Conservation (phyloP, 2,888 invertebrate genomes). For the Zonitis immaculata region DNA sequence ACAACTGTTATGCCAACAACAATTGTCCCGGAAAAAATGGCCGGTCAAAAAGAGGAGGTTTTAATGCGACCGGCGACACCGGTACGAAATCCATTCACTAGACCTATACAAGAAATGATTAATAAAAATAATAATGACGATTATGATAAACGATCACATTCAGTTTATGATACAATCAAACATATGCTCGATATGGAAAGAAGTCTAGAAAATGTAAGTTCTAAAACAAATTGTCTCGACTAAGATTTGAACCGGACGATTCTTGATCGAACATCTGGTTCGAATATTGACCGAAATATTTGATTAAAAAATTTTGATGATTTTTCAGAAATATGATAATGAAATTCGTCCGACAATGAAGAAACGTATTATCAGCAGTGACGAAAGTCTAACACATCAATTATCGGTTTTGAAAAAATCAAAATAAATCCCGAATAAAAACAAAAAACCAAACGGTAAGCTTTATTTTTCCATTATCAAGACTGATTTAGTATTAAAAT, state of each 20-base stretch:
- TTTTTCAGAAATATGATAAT: conserved; percentile 37
- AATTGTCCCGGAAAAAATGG: conserved; percentile 28
- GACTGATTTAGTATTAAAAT: conserved; percentile 33
- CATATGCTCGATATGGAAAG: conserved; percentile 55
- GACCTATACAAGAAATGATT: conserved; percentile 53
- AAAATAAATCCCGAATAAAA: conserved; percentile 48
- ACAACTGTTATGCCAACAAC: conserved; percentile 16
- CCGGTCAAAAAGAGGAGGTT: conserved; percentile 63
- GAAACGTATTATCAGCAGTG: conserved; percentile 61
- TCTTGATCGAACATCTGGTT: no score
- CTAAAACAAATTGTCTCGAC: no score
- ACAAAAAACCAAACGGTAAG: neutral
- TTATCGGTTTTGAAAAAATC: conserved; percentile 61
- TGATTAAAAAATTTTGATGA: conserved; percentile 17
- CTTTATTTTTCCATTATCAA: conserved; percentile 14
- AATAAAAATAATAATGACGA: conserved; percentile 31
- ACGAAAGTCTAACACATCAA: conserved; percentile 60
- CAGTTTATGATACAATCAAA: conserved; percentile 56
- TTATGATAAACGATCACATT: conserved; percentile 44
- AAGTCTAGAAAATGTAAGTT: conserved; percentile 55
- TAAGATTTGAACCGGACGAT: no score
- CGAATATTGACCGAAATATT: conserved; percentile 9
- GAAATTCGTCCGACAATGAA: conserved; percentile 51
- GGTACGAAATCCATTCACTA: conserved; percentile 52
- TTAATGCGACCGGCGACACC: conserved; percentile 58